Evolutionary conservation across 2,113 vertebrate species (phyloP).

Genomic region (Gorsachius goisagi): DNA sequence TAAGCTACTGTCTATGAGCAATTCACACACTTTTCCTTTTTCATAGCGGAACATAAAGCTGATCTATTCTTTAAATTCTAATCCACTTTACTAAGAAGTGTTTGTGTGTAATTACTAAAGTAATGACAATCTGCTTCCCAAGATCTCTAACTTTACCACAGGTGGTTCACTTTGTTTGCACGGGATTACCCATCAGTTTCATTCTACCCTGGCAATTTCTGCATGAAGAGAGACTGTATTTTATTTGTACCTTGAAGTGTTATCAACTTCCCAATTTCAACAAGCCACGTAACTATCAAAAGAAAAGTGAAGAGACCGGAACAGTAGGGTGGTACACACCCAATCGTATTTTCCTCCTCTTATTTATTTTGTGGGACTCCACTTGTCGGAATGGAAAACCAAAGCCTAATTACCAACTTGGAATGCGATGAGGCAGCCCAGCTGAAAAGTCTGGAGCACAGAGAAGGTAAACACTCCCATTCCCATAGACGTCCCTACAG

Average conservation of each 20-base stretch:
- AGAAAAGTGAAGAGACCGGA: background rate
- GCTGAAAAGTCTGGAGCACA: constrained; percentile 8
- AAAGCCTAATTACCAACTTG: background rate
- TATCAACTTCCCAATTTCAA: background rate
- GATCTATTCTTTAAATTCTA: constrained; percentile 49
- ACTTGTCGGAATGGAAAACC: constrained; percentile 14
- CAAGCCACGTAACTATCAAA: background rate
- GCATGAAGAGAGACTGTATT: background rate
- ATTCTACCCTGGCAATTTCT: background rate
- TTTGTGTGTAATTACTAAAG: constrained; percentile 31
- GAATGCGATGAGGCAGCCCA: background rate
- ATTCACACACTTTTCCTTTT: constrained; percentile 54
- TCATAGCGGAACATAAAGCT: background rate
- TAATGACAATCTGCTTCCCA: constrained; percentile 50
- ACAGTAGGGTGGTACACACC: background rate
- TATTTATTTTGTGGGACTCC: background rate
- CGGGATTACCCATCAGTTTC: background rate
- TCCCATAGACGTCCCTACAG: background rate
- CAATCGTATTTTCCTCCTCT: background rate
- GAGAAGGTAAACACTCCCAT: constrained; percentile 19
- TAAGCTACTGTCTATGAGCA: constrained; percentile 41
- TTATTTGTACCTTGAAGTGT: background rate
- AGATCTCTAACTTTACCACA: constrained; percentile 39
- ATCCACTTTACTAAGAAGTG: constrained; percentile 60
- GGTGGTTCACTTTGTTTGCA: constrained; percentile 43